A percentile compares a stretch with the other conserved stretches of the same genome.
These are phyloP conservation scores for Andrena cerasifolii DNA, from an alignment of 1,140 invertebrate genomes.

Conservation along the genomic window DNA sequence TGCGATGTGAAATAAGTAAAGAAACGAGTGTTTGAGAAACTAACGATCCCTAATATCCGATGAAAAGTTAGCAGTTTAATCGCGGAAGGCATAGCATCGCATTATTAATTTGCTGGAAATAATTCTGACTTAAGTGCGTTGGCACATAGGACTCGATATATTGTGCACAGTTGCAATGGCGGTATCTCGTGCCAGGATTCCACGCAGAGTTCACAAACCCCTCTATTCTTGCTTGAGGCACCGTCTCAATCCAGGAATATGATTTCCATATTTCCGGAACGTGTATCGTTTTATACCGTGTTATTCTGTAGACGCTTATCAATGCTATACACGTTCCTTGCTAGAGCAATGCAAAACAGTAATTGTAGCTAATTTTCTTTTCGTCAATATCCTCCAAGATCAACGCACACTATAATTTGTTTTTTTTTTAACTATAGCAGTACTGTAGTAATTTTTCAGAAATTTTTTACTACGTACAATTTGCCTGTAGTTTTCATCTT, in stretches of 20 bases:
- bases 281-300: neutral
- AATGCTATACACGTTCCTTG: neutral
- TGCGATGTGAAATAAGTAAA: too few relatives aligned
- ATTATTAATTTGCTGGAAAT: conserved; percentile 39
- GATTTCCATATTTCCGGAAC: conserved; percentile 22
- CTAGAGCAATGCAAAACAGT: neutral
- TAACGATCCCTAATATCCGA: too few relatives aligned
- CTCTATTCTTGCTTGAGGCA: conserved; percentile 27
- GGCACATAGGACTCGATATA: conserved; percentile 15
- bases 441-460: too few relatives aligned
- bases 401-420: too few relatives aligned
- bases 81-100: too few relatives aligned
- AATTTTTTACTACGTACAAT: too few relatives aligned
- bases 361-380: neutral
- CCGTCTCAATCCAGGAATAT: conserved; percentile 29
- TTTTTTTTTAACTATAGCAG: too few relatives aligned
- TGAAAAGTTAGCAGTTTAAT: neutral
- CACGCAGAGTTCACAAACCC: conserved; percentile 24
- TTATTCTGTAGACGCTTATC: neutral
- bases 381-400: neutral
- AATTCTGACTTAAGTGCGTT: conserved; percentile 29
- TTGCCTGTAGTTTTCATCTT: too few relatives aligned
- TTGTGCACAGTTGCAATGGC: conserved; percentile 10
- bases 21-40: too few relatives aligned
- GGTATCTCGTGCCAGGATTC: conserved; percentile 41